Evolutionary conservation across 2,797 vertebrate genomes (phyloP).

Genomic region (Oreortyx pictus): DNA sequence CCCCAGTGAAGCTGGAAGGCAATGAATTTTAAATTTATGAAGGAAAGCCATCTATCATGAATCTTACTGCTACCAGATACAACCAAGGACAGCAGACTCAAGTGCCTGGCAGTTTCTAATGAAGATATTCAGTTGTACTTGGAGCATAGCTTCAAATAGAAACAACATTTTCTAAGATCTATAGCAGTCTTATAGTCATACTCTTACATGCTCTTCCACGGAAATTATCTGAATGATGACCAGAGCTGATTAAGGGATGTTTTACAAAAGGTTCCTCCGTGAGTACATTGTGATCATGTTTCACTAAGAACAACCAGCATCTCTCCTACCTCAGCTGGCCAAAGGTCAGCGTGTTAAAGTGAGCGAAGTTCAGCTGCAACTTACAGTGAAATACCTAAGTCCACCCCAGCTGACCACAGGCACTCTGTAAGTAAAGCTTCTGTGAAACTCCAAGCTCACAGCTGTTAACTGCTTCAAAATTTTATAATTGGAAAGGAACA

Average conservation of each 20-base stretch:
- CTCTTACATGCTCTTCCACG: conserved; percentile 1
- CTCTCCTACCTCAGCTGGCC: neutral
- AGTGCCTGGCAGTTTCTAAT: neutral
- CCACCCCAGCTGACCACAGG: neutral
- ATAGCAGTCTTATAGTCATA: fast-evolving
- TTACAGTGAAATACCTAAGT: neutral
- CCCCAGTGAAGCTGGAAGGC: neutral
- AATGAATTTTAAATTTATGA: neutral
- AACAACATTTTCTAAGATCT: neutral
- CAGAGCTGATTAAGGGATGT: conserved; percentile 38
- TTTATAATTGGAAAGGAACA: neutral
- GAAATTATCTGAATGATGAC: neutral
- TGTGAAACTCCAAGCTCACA: neutral
- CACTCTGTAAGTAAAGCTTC: neutral
- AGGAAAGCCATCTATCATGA: neutral
- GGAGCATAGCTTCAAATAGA: neutral
- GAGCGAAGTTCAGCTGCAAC: conserved; percentile 34
- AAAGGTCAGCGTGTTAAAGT: neutral
- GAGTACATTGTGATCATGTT: conserved; percentile 30
- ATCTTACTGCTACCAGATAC: neutral
- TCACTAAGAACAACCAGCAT: neutral
- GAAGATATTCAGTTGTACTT: neutral
- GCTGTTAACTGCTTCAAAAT: neutral
- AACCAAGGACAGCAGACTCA: neutral
- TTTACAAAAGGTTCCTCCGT: conserved; percentile 64